Evolutionary conservation across 2,113 vertebrate genomes (phyloP).

Genomic region (Menidia beryllina): DNA sequence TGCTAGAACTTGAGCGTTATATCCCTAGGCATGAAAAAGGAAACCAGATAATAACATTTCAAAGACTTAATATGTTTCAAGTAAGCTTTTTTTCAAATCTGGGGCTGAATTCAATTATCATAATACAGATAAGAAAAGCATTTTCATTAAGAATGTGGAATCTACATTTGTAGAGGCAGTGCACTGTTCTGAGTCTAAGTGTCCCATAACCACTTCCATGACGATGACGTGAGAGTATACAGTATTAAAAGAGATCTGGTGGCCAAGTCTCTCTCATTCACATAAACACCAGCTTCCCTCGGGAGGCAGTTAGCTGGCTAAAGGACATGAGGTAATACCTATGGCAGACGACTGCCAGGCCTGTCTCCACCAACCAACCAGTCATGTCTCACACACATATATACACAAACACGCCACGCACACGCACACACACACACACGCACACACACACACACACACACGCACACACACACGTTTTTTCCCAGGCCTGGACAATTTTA

Average conservation of each 20-base stretch:
- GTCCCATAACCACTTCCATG: conserved; percentile 59
- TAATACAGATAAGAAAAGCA: not conserved
- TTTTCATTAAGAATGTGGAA: conserved; percentile 14
- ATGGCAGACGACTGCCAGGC: conserved; percentile 42
- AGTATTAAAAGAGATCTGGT: conserved; percentile 23
- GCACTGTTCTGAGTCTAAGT: conserved; percentile 12
- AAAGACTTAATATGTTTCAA: too few species aligned
- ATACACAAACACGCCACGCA: not conserved
- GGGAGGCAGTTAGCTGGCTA: conserved; percentile 38
- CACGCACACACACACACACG: not conserved
- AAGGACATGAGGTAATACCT: conserved; percentile 67
- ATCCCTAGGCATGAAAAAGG: not conserved
- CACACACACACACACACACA: conserved; percentile 9
- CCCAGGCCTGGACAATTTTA: conserved; percentile 35
- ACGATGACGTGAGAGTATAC: conserved; percentile 49
- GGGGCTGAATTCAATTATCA: not conserved
- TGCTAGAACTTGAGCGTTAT: not conserved
- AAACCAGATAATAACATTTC: not conserved
- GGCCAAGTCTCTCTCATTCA: conserved; percentile 17
- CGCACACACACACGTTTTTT: conserved; percentile 1
- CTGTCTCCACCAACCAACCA: conserved; percentile 37
- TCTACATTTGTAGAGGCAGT: conserved; percentile 25
- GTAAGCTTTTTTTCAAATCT: too few species aligned
- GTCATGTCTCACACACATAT: conserved; percentile 24
- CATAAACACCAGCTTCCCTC: conserved; percentile 44